phyloP scores from a whole-genome alignment of 2,888 invertebrate genomes.

The Cerastis leucographa region DNA sequence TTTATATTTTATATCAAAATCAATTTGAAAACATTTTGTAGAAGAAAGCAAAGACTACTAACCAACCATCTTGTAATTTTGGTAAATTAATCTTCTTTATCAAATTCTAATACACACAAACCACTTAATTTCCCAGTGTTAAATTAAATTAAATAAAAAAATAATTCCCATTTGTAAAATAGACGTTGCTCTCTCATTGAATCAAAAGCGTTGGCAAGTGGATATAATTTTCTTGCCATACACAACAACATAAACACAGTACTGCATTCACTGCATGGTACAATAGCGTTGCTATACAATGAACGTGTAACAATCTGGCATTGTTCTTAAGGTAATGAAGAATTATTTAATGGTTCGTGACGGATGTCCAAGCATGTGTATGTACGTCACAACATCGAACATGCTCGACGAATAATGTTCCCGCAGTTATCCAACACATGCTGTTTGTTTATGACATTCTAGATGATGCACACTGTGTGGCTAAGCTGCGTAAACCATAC shows the following conservation, averaged over 20 bases:
- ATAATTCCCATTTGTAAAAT: constrained; percentile 40
- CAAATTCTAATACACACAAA: constrained; percentile 38
- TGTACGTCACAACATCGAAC: constrained; percentile 64
- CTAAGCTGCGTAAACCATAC: constrained; percentile 42
- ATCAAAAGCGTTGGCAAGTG: constrained; percentile 60
- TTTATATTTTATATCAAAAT: neutral
- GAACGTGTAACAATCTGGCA: constrained; percentile 53
- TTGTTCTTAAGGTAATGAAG: constrained; percentile 54
- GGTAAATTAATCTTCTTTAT: constrained; percentile 36
- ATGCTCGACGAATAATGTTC: constrained; percentile 56
- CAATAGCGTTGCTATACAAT: constrained; percentile 57
- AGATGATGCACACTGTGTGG: constrained; percentile 42
- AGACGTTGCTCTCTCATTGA: constrained; percentile 61
- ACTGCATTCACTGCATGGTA: constrained; percentile 59
- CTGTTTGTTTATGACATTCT: constrained; percentile 35
- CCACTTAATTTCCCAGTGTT: constrained; percentile 26
- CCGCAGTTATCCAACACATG: constrained; percentile 58
- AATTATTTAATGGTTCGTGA: constrained; percentile 50
- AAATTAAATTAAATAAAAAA: neutral
- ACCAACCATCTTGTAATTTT: constrained; percentile 36
- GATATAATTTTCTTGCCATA: constrained; percentile 59
- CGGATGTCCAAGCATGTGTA: constrained; percentile 47
- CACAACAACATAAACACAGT: constrained; percentile 58
- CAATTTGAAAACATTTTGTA: constrained; percentile 50
- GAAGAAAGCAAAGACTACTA: constrained; percentile 65